phyloP scores from a whole-genome alignment of 2,888 invertebrate genomes.

The Danaus chrysippus region DNA sequence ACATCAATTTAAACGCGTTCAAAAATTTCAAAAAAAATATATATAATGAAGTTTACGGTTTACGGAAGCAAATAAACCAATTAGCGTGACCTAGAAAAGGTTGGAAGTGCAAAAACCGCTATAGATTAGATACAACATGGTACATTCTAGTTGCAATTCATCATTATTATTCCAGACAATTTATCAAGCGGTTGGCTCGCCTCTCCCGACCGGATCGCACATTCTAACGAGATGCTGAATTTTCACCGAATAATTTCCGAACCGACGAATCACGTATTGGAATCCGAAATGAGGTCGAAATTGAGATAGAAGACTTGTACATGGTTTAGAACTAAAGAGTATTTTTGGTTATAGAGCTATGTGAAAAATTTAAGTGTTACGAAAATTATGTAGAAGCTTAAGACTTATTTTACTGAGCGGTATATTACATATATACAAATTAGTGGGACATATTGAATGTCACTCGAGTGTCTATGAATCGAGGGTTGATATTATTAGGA shows the following conservation, averaged over 20 bases:
- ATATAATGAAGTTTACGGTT: too few species aligned
- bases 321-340: constrained; percentile 45
- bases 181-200: constrained; percentile 79
- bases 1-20: too few species aligned
- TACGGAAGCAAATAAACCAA: neutral
- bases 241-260: constrained; percentile 79
- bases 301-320: constrained; percentile 76
- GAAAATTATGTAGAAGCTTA: neutral
- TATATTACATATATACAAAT: constrained; percentile 29
- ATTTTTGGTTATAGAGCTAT: constrained; percentile 29
- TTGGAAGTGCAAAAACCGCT: constrained; percentile 24
- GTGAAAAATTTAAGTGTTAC: constrained; percentile 18
- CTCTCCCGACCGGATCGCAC: constrained; percentile 71
- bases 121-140: constrained; percentile 69
- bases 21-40: too few species aligned
- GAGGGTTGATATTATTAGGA: constrained; percentile 64
- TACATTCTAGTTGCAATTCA: constrained; percentile 76
- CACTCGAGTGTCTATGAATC: constrained; percentile 45
- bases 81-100: constrained; percentile 12
- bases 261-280: constrained; percentile 79
- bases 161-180: constrained; percentile 80
- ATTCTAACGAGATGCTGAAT: constrained; percentile 80
- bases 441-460: constrained; percentile 41
- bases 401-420: constrained; percentile 11
- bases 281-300: constrained; percentile 74